These are phyloP conservation scores for Trichonephila clavata DNA, from an alignment of 1,140 invertebrate genomes.

Conservation along the genomic window DNA sequence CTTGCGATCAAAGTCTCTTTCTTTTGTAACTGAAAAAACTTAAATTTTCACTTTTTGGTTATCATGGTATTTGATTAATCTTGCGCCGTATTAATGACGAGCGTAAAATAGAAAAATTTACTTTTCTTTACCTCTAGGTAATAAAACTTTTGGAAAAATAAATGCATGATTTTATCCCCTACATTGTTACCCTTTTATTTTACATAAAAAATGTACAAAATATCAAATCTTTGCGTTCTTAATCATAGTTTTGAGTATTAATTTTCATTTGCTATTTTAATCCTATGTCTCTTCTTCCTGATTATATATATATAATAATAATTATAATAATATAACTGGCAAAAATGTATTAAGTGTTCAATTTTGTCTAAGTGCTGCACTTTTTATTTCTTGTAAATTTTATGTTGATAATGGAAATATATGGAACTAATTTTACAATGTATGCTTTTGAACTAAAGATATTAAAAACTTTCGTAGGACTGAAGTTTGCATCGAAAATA, in stretches of 20 bases:
- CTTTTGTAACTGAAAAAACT: not conserved
- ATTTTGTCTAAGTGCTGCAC: too few relatives aligned
- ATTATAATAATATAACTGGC: too few relatives aligned
- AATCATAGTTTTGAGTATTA: not conserved
- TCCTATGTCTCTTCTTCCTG: too few relatives aligned
- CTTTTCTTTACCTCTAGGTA: not conserved
- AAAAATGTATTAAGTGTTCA: too few relatives aligned
- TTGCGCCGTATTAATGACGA: not conserved
- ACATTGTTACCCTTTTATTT: not conserved
- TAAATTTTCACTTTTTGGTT: not conserved
- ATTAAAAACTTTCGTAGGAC: too few relatives aligned
- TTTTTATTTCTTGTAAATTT: too few relatives aligned
- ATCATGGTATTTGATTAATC: not conserved
- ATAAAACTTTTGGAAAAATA: not conserved
- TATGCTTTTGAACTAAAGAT: too few relatives aligned
- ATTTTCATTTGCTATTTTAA: not conserved
- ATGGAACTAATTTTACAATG: too few relatives aligned
- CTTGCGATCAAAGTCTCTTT: not conserved
- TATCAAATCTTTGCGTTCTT: not conserved
- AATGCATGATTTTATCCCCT: not conserved
- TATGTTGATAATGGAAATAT: too few relatives aligned
- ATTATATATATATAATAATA: too few relatives aligned
- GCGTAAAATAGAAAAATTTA: not conserved
- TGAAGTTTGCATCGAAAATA: too few relatives aligned
- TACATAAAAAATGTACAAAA: too few relatives aligned